Conservation (phyloP, 2,888 invertebrate genomes). For the Netelia melanura region DNA sequence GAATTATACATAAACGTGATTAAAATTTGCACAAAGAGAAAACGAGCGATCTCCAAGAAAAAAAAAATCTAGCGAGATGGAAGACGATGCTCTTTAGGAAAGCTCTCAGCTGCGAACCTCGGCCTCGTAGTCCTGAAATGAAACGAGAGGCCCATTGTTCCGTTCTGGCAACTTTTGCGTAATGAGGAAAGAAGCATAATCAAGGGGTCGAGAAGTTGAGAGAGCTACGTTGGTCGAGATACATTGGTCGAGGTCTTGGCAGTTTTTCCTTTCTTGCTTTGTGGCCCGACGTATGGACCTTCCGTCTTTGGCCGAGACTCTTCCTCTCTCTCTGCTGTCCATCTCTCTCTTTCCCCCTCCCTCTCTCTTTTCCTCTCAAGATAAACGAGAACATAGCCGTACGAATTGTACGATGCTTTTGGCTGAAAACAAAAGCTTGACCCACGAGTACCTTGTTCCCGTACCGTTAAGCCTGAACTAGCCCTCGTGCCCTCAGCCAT, state of each 20-base stretch:
- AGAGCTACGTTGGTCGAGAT: conserved; percentile 19
- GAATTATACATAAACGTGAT: no score
- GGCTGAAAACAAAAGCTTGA: conserved; percentile 26
- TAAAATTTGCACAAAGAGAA: not conserved
- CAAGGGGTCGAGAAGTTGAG: conserved; percentile 28
- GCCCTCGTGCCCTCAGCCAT: conserved; percentile 10
- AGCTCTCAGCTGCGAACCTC: not conserved
- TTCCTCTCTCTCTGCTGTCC: not conserved
- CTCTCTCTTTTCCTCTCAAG: not conserved
- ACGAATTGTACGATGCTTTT: not conserved
- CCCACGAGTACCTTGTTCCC: conserved; percentile 3
- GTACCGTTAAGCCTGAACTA: not conserved
- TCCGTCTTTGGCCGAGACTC: conserved; percentile 14
- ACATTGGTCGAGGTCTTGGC: conserved; percentile 21
- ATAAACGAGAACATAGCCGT: conserved; percentile 1
- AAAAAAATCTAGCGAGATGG: not conserved
- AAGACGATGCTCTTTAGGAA: conserved; percentile 27
- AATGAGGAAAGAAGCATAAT: conserved; percentile 55
- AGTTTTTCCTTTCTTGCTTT: conserved; percentile 35
- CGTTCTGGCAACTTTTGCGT: conserved; percentile 43
- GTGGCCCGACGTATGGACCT: conserved; percentile 21
- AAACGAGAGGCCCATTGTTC: conserved; percentile 52
- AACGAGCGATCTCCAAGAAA: not conserved
- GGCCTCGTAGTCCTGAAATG: conserved; percentile 1
- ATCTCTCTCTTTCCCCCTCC: no score